These are phyloP conservation scores for Pipistrellus kuhlii DNA, from an alignment of 2,797 vertebrate genomes.

Conservation along the genomic window DNA sequence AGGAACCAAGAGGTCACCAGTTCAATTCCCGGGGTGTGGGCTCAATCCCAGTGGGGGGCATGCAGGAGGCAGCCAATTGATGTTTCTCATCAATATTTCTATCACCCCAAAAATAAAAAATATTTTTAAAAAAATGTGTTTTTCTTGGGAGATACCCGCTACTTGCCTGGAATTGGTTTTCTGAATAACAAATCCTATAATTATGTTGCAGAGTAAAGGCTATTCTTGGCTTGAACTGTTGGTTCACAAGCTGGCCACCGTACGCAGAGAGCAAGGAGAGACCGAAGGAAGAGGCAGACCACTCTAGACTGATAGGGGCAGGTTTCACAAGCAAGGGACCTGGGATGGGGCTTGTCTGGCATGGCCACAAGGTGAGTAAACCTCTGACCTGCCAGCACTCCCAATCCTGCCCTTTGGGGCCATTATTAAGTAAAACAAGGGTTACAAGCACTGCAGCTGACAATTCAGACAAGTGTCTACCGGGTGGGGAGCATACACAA, in stretches of 20 bases:
- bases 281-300: not conserved
- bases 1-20: no score
- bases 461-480: no score
- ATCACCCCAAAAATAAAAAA: no score
- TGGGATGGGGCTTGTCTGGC: not conserved
- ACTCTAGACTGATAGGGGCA: not conserved
- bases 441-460: no score
- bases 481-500: no score
- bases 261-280: not conserved
- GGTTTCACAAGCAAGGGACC: not conserved
- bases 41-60: no score
- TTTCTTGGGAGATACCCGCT: not conserved
- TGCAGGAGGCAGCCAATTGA: no score
- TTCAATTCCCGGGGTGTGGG: no score
- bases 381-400: no score
- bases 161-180: constrained; percentile 20
- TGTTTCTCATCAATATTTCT: no score
- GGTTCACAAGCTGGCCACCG: not conserved
- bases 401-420: no score
- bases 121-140: not conserved
- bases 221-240: constrained; percentile 13
- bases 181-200: constrained; percentile 1
- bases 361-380: not conserved
- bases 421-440: no score
- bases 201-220: constrained; percentile 43